phyloP scores from a whole-genome alignment of 1,140 invertebrate genomes.

The Pseudomyrmex concolor region DNA sequence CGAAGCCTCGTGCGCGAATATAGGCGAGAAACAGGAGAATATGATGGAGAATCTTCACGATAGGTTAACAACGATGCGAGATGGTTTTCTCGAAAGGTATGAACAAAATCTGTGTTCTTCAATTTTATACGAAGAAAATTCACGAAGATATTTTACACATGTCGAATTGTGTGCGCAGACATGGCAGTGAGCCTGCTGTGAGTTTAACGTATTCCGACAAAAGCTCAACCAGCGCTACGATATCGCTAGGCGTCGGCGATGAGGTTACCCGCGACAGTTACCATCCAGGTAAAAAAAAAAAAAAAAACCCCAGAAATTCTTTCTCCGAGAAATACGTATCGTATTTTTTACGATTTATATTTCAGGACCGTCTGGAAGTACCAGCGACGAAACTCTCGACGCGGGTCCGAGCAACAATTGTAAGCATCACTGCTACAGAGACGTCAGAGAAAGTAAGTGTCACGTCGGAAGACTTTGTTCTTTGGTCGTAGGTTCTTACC shows the following conservation, averaged over 20 bases:
- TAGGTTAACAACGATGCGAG: constrained; percentile 84
- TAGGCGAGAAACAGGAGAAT: constrained; percentile 65
- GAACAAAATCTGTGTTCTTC: not conserved
- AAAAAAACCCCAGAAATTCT: not conserved
- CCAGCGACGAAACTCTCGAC: constrained; percentile 60
- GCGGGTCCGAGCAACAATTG: constrained; percentile 76
- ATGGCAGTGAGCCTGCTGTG: constrained; percentile 87
- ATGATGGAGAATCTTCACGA: constrained; percentile 84
- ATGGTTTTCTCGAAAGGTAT: constrained; percentile 79
- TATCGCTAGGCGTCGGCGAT: constrained; percentile 85
- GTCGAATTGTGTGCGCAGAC: constrained; percentile 78
- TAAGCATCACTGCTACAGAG: constrained; percentile 69
- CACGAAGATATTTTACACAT: constrained; percentile 33
- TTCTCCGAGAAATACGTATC: constrained; percentile 22
- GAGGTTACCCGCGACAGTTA: constrained; percentile 83
- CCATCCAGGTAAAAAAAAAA: constrained; percentile 76
- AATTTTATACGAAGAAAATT: not conserved
- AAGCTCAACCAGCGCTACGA: constrained; percentile 85
- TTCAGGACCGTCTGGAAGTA: constrained; percentile 74
- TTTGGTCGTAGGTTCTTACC: constrained; percentile 19
- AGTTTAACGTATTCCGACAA: constrained; percentile 86
- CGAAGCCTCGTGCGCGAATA: constrained; percentile 52
- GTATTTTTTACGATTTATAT: constrained; percentile 5
- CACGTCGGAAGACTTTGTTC: not conserved
- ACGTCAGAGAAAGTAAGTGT: constrained; percentile 78